Evolutionary conservation across 2,113 vertebrate genomes (phyloP).

Genomic region (Microtus pennsylvanicus): DNA sequence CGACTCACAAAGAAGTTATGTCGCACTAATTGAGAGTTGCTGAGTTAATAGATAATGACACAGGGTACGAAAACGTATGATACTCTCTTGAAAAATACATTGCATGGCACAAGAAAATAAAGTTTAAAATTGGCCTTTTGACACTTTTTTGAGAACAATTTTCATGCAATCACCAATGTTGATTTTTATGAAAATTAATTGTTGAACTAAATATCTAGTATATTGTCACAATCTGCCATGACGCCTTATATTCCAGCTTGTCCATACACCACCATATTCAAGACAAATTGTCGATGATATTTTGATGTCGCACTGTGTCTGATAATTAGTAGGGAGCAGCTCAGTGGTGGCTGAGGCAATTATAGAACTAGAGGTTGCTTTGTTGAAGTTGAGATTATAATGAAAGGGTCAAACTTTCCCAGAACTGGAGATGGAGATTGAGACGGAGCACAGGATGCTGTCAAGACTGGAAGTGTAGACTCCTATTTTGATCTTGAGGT

Average conservation of each 20-base stretch:
- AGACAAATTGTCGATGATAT: background rate
- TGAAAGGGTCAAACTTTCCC: background rate
- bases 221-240: background rate
- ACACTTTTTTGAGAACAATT: background rate
- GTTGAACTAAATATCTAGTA: conserved; percentile 5
- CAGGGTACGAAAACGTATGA: fast-evolving
- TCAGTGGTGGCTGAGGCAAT: background rate
- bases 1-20: background rate
- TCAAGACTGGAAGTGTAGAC: fast-evolving
- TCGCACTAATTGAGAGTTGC: background rate
- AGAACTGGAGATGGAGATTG: background rate
- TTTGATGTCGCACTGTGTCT: background rate
- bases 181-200: background rate
- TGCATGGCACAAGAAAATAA: background rate
- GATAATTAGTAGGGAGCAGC: background rate
- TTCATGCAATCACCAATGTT: background rate
- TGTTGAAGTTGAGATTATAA: background rate
- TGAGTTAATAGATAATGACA: background rate
- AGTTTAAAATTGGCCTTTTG: background rate
- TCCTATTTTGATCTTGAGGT: background rate
- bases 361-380: background rate
- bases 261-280: background rate
- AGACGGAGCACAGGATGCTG: background rate
- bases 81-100: background rate
- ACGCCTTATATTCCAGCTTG: background rate